These are phyloP conservation scores for Mactra quadrangularis DNA, from an alignment of 1,140 invertebrate genomes.

Conservation along the genomic window DNA sequence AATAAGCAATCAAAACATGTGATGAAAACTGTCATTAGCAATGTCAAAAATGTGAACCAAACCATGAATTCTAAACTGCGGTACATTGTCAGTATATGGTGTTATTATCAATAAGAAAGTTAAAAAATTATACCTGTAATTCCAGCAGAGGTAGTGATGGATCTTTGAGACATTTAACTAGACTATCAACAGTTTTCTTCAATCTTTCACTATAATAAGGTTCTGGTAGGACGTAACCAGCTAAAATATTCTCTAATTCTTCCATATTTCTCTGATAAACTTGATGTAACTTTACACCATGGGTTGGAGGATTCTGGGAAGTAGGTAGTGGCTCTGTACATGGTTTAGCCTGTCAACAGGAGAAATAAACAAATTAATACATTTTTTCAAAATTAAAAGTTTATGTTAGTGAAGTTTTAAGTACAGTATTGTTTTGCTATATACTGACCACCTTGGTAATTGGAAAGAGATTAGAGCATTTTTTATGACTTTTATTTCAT, in stretches of 20 bases:
- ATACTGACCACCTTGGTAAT: too few relatives aligned
- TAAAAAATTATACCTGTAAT: conserved; percentile 91
- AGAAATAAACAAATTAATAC: conserved; percentile 13
- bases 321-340: conserved; percentile 87
- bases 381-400: not conserved
- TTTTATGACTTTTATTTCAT: too few relatives aligned
- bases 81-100: too few relatives aligned
- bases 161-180: conserved; percentile 96
- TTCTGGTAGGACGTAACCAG: conserved; percentile 97
- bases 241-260: conserved; percentile 93
- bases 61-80: too few relatives aligned
- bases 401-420: too few relatives aligned
- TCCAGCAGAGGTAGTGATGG: conserved; percentile 96
- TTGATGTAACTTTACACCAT: conserved; percentile 95
- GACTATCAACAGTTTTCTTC: conserved; percentile 94
- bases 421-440: too few relatives aligned
- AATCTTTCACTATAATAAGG: conserved; percentile 94
- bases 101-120: too few relatives aligned
- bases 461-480: too few relatives aligned
- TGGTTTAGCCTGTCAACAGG: conserved; percentile 87
- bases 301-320: conserved; percentile 73
- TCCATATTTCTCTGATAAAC: conserved; percentile 91
- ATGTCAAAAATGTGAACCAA: too few relatives aligned
- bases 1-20: too few relatives aligned
- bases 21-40: too few relatives aligned